Conservation (phyloP, 2,888 invertebrate genomes). For the Dicyrtomina minuta region DNA sequence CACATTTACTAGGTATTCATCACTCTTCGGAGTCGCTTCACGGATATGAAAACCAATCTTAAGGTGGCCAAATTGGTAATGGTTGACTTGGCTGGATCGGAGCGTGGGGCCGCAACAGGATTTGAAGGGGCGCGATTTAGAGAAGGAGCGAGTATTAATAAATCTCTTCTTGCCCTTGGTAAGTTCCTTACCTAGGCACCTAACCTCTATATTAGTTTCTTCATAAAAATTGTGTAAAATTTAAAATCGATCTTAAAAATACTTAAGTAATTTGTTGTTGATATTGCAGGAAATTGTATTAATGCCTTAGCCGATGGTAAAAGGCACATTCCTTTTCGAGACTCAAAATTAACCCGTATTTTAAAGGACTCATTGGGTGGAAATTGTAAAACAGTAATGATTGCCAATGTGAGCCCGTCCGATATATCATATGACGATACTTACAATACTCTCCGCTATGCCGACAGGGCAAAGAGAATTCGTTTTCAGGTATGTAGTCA, state of each 20-base stretch:
- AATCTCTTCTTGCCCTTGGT: conserved; percentile 82
- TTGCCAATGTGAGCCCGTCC: conserved; percentile 84
- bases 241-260: background rate
- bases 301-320: conserved; percentile 82
- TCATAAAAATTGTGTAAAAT: too few relatives aligned
- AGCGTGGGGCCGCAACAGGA: conserved; percentile 83
- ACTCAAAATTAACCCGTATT: conserved; percentile 86
- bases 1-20: conserved; percentile 40
- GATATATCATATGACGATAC: conserved; percentile 80
- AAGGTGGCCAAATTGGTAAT: conserved; percentile 85
- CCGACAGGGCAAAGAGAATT: conserved; percentile 79
- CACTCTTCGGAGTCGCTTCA: conserved; percentile 36
- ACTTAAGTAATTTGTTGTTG: background rate
- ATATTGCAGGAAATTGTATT: conserved; percentile 66
- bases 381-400: conserved; percentile 91
- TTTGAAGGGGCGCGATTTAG: conserved; percentile 79
- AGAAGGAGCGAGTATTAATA: conserved; percentile 92
- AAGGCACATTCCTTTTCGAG: conserved; percentile 81
- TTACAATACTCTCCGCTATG: conserved; percentile 87
- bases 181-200: conserved; percentile 58
- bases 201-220: background rate
- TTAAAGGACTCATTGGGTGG: conserved; percentile 91
- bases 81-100: conserved; percentile 93
- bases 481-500: conserved; percentile 65
- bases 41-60: conserved; percentile 61